These are phyloP conservation scores for Zosterops hypoxanthus DNA, from an alignment of 2,113 vertebrate genomes.

Conservation along the genomic window DNA sequence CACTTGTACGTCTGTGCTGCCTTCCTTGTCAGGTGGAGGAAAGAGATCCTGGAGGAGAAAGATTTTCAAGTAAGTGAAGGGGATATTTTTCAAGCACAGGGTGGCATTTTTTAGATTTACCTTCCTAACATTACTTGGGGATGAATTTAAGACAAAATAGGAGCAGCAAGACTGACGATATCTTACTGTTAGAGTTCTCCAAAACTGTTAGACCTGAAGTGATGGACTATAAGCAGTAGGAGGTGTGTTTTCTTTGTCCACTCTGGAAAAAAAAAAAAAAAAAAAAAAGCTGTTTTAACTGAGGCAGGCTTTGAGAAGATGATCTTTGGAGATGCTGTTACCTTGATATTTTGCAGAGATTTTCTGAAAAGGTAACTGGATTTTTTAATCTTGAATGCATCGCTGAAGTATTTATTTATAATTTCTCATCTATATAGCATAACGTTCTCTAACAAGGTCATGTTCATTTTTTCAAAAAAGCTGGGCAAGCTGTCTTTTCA, in stretches of 20 bases:
- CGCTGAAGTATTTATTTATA: not conserved
- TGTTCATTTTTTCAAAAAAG: not conserved
- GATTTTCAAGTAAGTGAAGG: constrained; percentile 90
- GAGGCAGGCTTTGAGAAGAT: not conserved
- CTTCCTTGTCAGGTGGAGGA: constrained; percentile 93
- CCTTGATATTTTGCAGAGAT: not conserved
- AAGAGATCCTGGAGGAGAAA: constrained; percentile 84
- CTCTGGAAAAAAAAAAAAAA: not conserved
- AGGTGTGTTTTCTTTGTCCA: not conserved
- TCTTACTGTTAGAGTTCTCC: not conserved
- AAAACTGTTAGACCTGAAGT: not conserved
- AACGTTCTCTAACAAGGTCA: not conserved
- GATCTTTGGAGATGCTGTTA: not conserved
- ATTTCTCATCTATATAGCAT: not conserved
- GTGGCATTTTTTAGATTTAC: not conserved
- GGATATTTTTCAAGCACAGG: not conserved
- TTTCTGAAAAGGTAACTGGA: not conserved
- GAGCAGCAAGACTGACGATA: not conserved
- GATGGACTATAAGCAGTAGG: not conserved
- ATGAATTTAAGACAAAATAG: not conserved
- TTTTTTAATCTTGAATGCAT: not conserved
- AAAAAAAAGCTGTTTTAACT: not conserved
- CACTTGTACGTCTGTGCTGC: constrained; percentile 97
- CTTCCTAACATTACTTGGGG: not conserved
- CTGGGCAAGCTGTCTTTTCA: not conserved